phyloP scores from a whole-genome alignment of 2,113 vertebrate species.

The Malurus cyaneus region DNA sequence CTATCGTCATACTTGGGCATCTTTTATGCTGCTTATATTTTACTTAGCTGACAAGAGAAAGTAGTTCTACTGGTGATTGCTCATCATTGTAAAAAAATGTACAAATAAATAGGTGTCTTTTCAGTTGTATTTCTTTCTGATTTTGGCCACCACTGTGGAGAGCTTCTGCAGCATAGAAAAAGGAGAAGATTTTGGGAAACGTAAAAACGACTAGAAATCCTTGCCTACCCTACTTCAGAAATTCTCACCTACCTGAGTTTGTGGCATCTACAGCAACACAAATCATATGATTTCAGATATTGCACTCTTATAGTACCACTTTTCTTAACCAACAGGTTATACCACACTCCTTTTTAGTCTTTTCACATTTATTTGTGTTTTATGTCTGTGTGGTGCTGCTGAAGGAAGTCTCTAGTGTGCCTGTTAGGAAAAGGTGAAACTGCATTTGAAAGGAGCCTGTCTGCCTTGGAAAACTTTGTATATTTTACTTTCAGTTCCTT shows the following conservation, averaged over 20 bases:
- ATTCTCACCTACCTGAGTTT: not conserved
- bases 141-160: not conserved
- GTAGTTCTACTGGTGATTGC: not conserved
- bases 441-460: not conserved
- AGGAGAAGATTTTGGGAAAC: not conserved
- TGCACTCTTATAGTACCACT: not conserved
- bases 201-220: not conserved
- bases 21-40: not conserved
- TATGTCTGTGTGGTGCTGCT: not conserved
- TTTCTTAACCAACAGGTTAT: not conserved
- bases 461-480: not conserved
- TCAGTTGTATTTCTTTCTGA: not conserved
- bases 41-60: not conserved
- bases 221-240: not conserved
- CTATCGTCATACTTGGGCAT: not conserved
- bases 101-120: not conserved
- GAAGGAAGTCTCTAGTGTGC: not conserved
- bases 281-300: not conserved
- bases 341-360: not conserved
- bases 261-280: not conserved
- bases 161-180: not conserved
- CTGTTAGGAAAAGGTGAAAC: conserved; percentile 24
- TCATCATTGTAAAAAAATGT: not conserved
- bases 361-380: conserved; percentile 10
- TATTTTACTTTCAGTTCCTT: not conserved